These are phyloP conservation scores for Chamaea fasciata DNA, from an alignment of 2,113 vertebrate genomes.

Conservation along the genomic window DNA sequence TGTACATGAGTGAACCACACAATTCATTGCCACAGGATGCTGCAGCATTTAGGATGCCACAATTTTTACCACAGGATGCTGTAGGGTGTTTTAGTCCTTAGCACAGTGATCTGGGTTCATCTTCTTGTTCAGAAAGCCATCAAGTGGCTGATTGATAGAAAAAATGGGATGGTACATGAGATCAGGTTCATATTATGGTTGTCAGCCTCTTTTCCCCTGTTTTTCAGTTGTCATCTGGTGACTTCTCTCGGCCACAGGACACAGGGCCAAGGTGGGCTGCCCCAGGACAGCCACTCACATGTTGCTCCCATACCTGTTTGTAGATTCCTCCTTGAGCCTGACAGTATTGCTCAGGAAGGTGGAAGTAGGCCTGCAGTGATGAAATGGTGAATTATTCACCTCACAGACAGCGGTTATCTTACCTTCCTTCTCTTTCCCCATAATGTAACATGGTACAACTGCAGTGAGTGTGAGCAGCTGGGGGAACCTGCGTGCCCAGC, in stretches of 20 bases:
- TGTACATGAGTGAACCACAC: background rate
- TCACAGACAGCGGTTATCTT: background rate
- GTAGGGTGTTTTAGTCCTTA: background rate
- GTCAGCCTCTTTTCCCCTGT: background rate
- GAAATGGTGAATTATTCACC: background rate
- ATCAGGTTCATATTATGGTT: background rate
- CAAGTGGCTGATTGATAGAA: background rate
- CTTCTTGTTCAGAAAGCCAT: background rate
- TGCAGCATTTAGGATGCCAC: background rate
- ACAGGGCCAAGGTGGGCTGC: background rate
- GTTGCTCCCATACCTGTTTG: background rate
- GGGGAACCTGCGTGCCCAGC: background rate
- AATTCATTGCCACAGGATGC: background rate
- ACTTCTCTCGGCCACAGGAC: background rate
- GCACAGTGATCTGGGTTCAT: background rate
- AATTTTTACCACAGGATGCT: background rate
- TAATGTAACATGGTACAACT: rapidly evolving
- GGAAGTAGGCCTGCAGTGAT: background rate
- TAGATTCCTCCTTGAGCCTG: background rate
- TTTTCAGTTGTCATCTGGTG: background rate
- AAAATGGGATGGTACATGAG: background rate
- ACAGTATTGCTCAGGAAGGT: background rate
- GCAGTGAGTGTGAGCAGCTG: background rate
- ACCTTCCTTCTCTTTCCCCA: background rate
- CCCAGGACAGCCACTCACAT: background rate